Percentiles rank a stretch among this genome's conserved stretches.
Evolutionary conservation across 2,113 vertebrate genomes (phyloP).

Genomic region (Charadrius vociferus): DNA sequence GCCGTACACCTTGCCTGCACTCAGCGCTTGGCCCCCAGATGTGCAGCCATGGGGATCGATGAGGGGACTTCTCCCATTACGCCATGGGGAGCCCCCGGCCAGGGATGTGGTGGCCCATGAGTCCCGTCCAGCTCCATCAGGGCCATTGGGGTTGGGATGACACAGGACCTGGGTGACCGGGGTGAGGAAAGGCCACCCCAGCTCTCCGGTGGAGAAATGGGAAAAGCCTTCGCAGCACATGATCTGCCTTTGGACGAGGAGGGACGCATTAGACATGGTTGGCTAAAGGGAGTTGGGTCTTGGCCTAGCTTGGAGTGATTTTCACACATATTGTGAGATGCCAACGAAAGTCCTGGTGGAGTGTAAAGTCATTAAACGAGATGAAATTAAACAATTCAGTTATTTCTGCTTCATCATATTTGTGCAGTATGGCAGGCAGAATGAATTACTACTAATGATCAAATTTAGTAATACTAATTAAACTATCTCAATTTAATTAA

Average conservation of each 20-base stretch:
- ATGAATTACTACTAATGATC: slow-evolving; percentile 76
- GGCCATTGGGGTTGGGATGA: neutral
- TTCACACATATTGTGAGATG: slow-evolving; percentile 43
- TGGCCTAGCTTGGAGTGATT: slow-evolving; percentile 21
- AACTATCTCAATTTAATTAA: slow-evolving; percentile 76
- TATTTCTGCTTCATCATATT: slow-evolving; percentile 72
- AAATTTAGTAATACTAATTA: slow-evolving; percentile 75
- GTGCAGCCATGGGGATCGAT: neutral
- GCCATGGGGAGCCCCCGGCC: neutral
- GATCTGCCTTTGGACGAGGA: neutral
- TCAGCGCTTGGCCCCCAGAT: neutral
- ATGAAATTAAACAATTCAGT: slow-evolving; percentile 59
- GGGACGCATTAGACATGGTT: slow-evolving; percentile 1
- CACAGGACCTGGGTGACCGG: neutral
- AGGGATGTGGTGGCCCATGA: neutral
- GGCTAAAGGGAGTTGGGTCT: slow-evolving; percentile 36
- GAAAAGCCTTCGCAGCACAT: neutral
- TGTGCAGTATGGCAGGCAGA: slow-evolving; percentile 72
- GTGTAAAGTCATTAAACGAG: slow-evolving; percentile 50
- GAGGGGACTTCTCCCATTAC: neutral
- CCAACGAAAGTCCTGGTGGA: slow-evolving; percentile 42
- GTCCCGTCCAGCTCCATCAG: neutral
- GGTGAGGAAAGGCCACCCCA: neutral
- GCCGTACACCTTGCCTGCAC: neutral
- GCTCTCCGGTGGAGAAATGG: neutral